phyloP scores from a whole-genome alignment of 1,140 invertebrate species.

The Antheraea mylitta region DNA sequence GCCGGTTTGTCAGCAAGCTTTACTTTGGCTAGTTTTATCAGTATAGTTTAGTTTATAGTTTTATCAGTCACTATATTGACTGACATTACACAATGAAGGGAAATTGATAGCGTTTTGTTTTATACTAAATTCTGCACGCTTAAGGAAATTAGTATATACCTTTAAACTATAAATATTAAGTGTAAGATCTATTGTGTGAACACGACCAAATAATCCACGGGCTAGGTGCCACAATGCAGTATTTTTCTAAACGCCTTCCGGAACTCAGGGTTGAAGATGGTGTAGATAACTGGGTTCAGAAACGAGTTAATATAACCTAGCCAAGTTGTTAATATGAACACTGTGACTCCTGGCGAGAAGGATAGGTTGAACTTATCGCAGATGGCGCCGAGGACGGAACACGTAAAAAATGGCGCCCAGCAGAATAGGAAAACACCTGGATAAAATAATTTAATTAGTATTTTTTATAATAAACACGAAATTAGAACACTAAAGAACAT shows the following conservation, averaged over 20 bases:
- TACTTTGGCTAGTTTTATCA: too few species aligned
- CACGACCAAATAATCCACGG: conserved; percentile 73
- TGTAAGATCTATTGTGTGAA: conserved; percentile 57
- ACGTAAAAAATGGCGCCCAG: conserved; percentile 99
- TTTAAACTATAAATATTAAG: neutral
- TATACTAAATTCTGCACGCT: too few species aligned
- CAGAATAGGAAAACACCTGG: conserved; percentile 96
- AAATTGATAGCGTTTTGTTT: too few species aligned
- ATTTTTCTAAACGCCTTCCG: conserved; percentile 99
- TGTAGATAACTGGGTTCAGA: conserved; percentile 99
- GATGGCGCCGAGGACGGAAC: conserved; percentile 98
- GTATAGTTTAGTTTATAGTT: too few species aligned
- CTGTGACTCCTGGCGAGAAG: conserved; percentile 92
- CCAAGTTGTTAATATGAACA: conserved; percentile 98
- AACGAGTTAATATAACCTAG: conserved; percentile 99
- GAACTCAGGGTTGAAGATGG: conserved; percentile 99
- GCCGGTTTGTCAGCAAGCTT: too few species aligned
- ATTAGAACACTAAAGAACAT: neutral
- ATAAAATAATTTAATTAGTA: conserved; percentile 31
- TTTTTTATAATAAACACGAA: neutral
- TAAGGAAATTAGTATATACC: neutral
- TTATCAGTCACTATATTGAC: too few species aligned
- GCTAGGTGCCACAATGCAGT: conserved; percentile 83
- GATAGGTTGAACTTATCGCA: conserved; percentile 89
- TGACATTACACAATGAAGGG: too few species aligned